Evolutionary conservation across 2,888 invertebrate genomes (phyloP).

Genomic region (Acleris literana): DNA sequence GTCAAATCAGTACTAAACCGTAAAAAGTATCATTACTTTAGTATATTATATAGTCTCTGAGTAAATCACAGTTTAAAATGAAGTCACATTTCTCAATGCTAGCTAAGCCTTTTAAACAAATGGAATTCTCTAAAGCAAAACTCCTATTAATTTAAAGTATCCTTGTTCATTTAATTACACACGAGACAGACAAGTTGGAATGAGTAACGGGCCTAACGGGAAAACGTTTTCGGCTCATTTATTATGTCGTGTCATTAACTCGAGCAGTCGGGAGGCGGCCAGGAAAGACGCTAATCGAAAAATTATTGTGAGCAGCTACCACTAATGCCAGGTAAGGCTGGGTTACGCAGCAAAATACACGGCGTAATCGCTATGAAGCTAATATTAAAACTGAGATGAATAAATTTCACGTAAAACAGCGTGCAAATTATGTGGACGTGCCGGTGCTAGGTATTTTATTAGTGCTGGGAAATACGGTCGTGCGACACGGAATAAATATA

Average conservation of each 20-base stretch:
- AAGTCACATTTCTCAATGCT: too few relatives aligned
- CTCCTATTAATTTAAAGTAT: constrained; percentile 26
- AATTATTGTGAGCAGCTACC: constrained; percentile 34
- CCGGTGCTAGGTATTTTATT: not conserved
- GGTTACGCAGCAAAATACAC: constrained; percentile 21
- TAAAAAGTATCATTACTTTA: too few relatives aligned
- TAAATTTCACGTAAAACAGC: constrained; percentile 21
- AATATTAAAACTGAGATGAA: constrained; percentile 32
- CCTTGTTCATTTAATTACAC: constrained; percentile 33
- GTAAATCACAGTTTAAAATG: too few relatives aligned
- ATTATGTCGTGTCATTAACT: constrained; percentile 36
- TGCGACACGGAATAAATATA: not conserved
- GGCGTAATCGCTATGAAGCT: constrained; percentile 25
- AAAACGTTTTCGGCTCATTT: constrained; percentile 34
- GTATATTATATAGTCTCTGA: too few relatives aligned
- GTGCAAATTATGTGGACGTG: constrained; percentile 3
- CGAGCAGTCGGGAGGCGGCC: constrained; percentile 10
- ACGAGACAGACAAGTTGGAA: constrained; percentile 33
- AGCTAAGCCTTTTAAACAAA: too few relatives aligned
- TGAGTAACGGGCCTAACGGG: constrained; percentile 33
- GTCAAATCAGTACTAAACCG: too few relatives aligned
- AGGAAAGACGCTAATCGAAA: constrained; percentile 25
- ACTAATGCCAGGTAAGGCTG: constrained; percentile 20
- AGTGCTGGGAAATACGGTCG: not conserved
- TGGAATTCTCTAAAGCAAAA: constrained; percentile 14